Percentiles rank a stretch among this genome's conserved stretches.
phyloP scores from a whole-genome alignment of 2,797 vertebrate species.

The Peromyscus eremicus region DNA sequence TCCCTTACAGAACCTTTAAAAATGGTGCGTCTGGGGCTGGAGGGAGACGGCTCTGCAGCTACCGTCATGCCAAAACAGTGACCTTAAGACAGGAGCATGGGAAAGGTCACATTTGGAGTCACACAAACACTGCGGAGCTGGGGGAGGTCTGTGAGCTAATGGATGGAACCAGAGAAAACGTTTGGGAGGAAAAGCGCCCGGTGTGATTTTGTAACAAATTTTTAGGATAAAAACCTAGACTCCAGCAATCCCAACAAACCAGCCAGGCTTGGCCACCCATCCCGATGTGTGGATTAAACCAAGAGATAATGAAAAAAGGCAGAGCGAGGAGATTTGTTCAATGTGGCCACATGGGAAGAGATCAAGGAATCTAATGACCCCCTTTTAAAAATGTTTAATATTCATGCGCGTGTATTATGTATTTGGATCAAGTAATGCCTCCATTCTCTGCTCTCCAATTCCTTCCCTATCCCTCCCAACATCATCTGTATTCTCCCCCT shows the following conservation, averaged over 20 bases:
- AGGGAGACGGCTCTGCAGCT: neutral
- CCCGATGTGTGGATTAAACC: neutral
- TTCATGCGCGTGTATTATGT: neutral
- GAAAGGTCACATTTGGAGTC: neutral
- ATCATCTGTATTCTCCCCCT: neutral
- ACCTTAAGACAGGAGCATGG: neutral
- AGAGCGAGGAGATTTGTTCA: neutral
- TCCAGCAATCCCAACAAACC: neutral
- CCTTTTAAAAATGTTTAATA: neutral
- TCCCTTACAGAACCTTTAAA: constrained; percentile 18
- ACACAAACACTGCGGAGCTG: no score
- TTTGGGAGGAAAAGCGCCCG: neutral
- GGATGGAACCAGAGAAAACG: neutral
- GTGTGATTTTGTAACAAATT: neutral
- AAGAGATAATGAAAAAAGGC: neutral
- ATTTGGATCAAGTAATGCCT: neutral
- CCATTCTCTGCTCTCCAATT: neutral
- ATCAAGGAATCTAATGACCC: neutral
- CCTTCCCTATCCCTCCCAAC: neutral
- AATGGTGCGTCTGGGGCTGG: neutral
- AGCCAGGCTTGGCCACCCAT: neutral
- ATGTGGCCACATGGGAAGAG: neutral
- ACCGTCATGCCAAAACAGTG: neutral
- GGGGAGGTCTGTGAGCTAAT: neutral
- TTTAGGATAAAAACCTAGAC: neutral